Evolutionary conservation across 2,113 vertebrate genomes (phyloP).

Genomic region (Eonycteris spelaea): DNA sequence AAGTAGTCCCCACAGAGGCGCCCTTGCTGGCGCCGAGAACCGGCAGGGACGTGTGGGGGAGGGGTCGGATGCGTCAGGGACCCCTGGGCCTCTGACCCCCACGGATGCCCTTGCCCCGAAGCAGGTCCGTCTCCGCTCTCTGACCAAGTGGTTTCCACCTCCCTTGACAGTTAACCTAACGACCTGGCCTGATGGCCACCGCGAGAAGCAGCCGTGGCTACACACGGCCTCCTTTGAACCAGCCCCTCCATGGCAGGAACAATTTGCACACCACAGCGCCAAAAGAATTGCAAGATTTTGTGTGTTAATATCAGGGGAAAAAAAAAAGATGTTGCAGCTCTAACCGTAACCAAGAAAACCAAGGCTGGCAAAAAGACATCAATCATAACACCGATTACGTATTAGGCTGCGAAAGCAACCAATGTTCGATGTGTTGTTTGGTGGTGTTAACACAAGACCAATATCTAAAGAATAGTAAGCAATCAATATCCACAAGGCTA

Average conservation of each 20-base stretch:
- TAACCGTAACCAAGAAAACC: no score
- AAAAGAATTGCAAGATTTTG: not conserved
- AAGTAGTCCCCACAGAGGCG: rapidly evolving
- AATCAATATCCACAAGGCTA: not conserved
- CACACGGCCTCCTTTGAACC: rapidly evolving
- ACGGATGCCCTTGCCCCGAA: not conserved
- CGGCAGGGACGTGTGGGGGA: no score
- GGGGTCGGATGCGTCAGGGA: rapidly evolving
- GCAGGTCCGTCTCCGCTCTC: not conserved
- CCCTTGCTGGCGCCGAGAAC: not conserved
- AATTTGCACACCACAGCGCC: not conserved
- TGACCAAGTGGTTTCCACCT: no score
- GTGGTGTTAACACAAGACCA: not conserved
- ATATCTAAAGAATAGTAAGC: not conserved
- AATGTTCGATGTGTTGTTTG: not conserved
- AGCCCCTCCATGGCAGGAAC: rapidly evolving
- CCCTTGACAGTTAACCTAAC: not conserved
- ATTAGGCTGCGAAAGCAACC: not conserved
- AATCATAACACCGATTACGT: not conserved
- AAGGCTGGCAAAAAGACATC: not conserved
- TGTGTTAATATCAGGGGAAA: not conserved
- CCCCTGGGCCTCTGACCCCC: no score
- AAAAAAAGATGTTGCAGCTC: not conserved
- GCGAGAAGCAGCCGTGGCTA: not conserved
- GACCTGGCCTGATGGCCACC: not conserved